These are phyloP conservation scores for Tautogolabrus adspersus DNA, from an alignment of 2,113 vertebrate genomes.

Conservation along the genomic window DNA sequence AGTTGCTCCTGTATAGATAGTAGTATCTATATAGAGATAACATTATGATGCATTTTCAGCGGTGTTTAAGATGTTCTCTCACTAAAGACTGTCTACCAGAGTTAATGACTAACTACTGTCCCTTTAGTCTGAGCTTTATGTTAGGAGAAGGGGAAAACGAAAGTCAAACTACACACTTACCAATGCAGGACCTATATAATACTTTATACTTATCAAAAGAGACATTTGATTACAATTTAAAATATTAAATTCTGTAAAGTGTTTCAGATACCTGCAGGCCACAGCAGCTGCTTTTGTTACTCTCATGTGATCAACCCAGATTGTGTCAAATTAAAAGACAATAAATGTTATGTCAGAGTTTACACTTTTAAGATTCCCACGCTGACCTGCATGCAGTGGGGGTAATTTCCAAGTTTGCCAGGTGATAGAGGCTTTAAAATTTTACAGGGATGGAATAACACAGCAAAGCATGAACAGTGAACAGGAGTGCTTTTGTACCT, in stretches of 20 bases:
- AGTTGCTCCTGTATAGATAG: conserved; percentile 21
- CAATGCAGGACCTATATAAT: not conserved
- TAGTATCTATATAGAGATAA: conserved; percentile 8
- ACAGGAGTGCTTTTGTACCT: conserved; percentile 62
- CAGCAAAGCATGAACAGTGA: conserved; percentile 23
- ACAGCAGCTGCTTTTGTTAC: conserved; percentile 22
- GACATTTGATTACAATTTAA: not conserved
- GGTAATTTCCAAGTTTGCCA: not conserved
- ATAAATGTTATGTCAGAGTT: conserved; percentile 28
- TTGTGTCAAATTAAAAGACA: conserved; percentile 31
- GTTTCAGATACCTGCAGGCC: not conserved
- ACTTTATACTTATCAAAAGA: not conserved
- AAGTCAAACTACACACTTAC: not conserved
- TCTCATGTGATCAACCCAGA: conserved; percentile 32
- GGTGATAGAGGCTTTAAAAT: not conserved
- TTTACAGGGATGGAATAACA: conserved; percentile 14
- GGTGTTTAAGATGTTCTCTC: not conserved
- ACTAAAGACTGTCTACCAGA: not conserved
- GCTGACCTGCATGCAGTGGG: conserved; percentile 5
- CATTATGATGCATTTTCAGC: not conserved
- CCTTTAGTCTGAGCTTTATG: not conserved
- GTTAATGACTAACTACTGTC: conserved; percentile 4
- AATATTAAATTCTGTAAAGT: not conserved
- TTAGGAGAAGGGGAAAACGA: not conserved
- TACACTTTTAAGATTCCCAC: conserved; percentile 38